Evolutionary conservation across 2,888 invertebrate genomes (phyloP), one percentile per base, ranked within the genome.

Genomic region (Zonitis immaculata): DNA sequence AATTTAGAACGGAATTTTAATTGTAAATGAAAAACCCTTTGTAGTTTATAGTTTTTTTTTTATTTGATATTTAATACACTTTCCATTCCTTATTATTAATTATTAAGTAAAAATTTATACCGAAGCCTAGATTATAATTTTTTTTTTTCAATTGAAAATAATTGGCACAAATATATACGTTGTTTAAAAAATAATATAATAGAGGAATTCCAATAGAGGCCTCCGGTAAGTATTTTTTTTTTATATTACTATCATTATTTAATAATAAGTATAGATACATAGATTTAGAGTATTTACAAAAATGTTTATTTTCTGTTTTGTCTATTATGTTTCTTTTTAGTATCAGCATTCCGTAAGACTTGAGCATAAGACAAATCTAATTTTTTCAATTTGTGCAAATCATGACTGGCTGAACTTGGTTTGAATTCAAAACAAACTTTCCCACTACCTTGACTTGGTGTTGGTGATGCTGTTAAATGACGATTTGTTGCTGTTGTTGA

Each of bases 301-400:
- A 11, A 32, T 9, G 28, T 20, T 49, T 63, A 63, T 55, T 64
- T 65, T 53, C 62, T 62, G 49, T 65, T 63, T 20, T 64, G 65
- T 44, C 59, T 50, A n/a, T 45, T 43, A 42, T 64, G 63, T 47
- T 64, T 57, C 46, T 73, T 73, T 43, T 77, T 78, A 50, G 70
- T 82, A 67, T 84, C 85, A 57, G 85, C 84, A 71, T 87, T 85
- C 60, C 88, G 80, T 58, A 92, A 77, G 9, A 87, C 92, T 74
- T 92, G 91, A 6, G 92, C 92, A 73, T 92, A 92, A 11, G 91
- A 89, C 69, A 89, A 80, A 68, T 92, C 91, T 47, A 92, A 79
- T 68, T 87, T 85, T 71, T 89, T 86, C 54, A 92, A 77, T 70
- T 88, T 88, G 71, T 90, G 87, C 61, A 92, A 85, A 66, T 91